Evolutionary conservation across 2,888 invertebrate genomes (phyloP).

Genomic region (Dione juno): DNA sequence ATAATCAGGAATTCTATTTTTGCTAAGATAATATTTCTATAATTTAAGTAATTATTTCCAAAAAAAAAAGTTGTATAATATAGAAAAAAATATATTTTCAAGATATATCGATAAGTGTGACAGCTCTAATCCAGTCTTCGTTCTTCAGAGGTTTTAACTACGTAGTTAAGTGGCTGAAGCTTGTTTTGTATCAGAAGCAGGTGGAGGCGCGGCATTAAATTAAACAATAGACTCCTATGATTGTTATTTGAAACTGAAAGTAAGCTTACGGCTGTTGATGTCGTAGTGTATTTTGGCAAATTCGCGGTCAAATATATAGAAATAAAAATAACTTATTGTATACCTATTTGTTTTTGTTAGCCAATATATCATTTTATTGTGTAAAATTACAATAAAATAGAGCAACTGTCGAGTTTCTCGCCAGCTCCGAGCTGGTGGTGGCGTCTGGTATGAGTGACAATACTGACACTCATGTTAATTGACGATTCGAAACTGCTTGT

Average conservation of each 20-base stretch:
- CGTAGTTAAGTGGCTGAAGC: conserved; percentile 63
- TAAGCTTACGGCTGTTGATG: neutral
- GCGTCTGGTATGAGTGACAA: too few species aligned
- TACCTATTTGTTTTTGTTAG: neutral
- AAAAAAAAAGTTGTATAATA: neutral
- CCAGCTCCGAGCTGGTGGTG: too few species aligned
- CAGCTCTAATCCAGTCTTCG: conserved; percentile 30
- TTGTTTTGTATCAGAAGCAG: conserved; percentile 56
- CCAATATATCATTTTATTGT: too few species aligned
- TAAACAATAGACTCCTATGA: conserved; percentile 31
- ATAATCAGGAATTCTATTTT: too few species aligned
- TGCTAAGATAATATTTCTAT: too few species aligned
- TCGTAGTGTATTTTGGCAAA: neutral
- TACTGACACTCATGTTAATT: too few species aligned
- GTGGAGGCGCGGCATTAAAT: conserved; percentile 50
- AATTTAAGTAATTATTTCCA: too few species aligned
- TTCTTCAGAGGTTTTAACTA: conserved; percentile 60
- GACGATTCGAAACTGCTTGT: too few species aligned
- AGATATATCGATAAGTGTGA: conserved; percentile 13
- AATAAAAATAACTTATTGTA: too few species aligned
- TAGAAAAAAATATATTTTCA: neutral
- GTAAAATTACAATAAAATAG: too few species aligned
- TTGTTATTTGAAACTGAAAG: conserved; percentile 21
- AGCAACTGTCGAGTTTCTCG: too few species aligned
- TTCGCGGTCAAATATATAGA: neutral